These are phyloP conservation scores for Baccha elongata DNA, from an alignment of 2,888 invertebrate species.

Conservation along the genomic window DNA sequence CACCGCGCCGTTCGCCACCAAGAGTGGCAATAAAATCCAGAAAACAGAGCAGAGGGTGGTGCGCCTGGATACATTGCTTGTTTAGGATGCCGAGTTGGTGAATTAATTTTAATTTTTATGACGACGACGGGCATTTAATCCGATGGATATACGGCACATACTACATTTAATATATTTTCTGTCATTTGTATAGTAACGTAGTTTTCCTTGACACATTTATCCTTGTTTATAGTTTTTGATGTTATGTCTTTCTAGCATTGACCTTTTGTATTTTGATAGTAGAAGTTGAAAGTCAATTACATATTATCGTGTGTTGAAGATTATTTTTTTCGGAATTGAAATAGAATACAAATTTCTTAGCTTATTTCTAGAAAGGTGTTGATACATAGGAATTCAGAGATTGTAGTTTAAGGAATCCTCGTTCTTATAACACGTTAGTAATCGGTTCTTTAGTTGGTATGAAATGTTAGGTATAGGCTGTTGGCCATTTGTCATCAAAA, in stretches of 20 bases:
- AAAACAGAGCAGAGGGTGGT: conserved; percentile 10
- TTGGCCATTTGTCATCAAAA: too few species aligned
- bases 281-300: not conserved
- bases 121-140: conserved; percentile 64
- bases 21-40: conserved; percentile 60
- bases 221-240: conserved; percentile 11
- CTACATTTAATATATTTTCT: conserved; percentile 29
- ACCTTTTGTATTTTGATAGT: conserved; percentile 23
- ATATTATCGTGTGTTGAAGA: conserved; percentile 1
- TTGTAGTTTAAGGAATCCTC: too few species aligned
- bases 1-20: not conserved
- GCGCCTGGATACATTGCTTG: conserved; percentile 7
- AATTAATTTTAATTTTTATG: conserved; percentile 73
- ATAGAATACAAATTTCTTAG: not conserved
- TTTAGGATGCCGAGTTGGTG: conserved; percentile 66
- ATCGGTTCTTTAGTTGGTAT: too few species aligned
- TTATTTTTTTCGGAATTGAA: not conserved
- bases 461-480: too few species aligned
- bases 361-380: too few species aligned
- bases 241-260: conserved; percentile 32
- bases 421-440: too few species aligned
- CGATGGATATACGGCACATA: conserved; percentile 38
- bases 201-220: conserved; percentile 39
- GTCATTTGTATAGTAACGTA: conserved; percentile 36
- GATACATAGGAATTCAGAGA: too few species aligned